Percentiles rank a stretch among this genome's conserved stretches.
Evolutionary conservation across 2,113 vertebrate species (phyloP).

Genomic region (Taxidea taxus): DNA sequence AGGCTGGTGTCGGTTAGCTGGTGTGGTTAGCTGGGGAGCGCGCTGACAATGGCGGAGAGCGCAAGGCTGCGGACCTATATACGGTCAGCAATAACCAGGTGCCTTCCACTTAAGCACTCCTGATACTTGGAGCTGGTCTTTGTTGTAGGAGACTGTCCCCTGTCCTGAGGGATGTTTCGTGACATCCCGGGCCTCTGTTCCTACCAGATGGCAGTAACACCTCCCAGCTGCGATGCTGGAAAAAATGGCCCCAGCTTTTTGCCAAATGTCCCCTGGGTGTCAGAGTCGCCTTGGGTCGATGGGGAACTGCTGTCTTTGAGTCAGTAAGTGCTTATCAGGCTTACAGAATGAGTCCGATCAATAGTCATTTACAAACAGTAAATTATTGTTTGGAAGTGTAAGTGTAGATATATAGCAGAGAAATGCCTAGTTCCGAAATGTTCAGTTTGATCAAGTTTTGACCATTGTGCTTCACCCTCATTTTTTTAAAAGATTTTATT

Average conservation of each 20-base stretch:
- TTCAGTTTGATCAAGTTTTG: background rate
- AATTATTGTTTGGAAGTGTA: background rate
- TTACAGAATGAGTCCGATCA: background rate
- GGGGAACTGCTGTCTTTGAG: background rate
- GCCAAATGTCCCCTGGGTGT: background rate
- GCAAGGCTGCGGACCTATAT: background rate
- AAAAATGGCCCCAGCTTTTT: background rate
- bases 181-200: background rate
- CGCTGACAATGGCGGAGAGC: background rate
- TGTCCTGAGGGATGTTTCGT: background rate
- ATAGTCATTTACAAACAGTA: background rate
- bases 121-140: background rate
- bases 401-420: rapidly evolving
- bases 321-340: background rate
- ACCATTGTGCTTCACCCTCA: background rate
- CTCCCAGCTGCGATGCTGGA: background rate
- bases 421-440: background rate
- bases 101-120: rapidly evolving
- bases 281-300: background rate
- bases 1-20: background rate
- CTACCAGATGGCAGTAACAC: background rate
- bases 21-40: background rate
- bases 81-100: background rate
- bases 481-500: background rate
- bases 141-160: background rate